Conservation (phyloP, 2,888 invertebrate genomes). For the Lomographa bimaculata region DNA sequence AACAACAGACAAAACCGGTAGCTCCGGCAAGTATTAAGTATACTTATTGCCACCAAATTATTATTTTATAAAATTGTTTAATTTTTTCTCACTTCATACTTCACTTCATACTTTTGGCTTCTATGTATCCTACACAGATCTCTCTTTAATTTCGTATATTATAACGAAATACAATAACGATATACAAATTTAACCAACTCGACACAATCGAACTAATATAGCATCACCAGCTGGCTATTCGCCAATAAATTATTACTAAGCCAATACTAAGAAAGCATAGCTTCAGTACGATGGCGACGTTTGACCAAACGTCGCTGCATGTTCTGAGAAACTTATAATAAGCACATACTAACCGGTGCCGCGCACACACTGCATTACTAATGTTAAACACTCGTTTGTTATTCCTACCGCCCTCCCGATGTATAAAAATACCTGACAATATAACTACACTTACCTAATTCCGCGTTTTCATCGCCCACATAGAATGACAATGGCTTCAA, state of each 20-base stretch:
- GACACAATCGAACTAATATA: too few species aligned
- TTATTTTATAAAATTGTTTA: too few species aligned
- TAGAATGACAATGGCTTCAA: conserved; percentile 10
- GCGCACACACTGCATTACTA: conserved; percentile 15
- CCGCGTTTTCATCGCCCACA: conserved; percentile 8
- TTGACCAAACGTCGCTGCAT: conserved; percentile 3
- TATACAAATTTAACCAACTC: too few species aligned
- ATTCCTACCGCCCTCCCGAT: conserved; percentile 11
- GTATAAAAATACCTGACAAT: conserved; percentile 11
- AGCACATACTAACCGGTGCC: conserved; percentile 6
- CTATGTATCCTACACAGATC: too few species aligned
- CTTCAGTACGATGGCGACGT: too few species aligned
- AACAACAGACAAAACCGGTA: too few species aligned
- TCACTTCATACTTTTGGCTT: too few species aligned
- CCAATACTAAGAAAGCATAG: conserved; percentile 13
- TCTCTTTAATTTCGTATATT: too few species aligned
- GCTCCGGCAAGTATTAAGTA: too few species aligned
- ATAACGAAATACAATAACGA: too few species aligned
- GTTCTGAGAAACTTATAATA: conserved; percentile 17
- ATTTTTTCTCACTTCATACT: too few species aligned
- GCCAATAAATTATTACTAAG: conserved; percentile 10
- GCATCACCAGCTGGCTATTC: conserved; percentile 7
- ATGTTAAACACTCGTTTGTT: conserved; percentile 7
- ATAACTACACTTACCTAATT: conserved; percentile 19
- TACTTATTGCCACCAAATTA: too few species aligned